Base-by-base conservation (phyloP, 2,797 vertebrate species). In the Epinephelus awoara region DNA sequence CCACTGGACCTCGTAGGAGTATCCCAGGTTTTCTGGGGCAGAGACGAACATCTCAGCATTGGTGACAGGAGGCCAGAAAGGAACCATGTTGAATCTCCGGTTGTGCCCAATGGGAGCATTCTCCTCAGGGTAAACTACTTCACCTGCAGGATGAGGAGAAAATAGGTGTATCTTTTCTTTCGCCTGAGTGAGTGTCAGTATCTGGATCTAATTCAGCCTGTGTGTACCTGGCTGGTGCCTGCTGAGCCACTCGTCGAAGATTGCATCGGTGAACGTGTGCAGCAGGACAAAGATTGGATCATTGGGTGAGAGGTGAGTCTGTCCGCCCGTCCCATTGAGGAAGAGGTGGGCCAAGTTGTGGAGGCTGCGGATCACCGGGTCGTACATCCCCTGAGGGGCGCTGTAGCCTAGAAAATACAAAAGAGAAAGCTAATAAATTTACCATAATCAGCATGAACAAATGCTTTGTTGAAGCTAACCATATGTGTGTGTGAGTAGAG, bases 341-440 rank as follows among this genome's bases (percentile, higher is more conserved):
- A 98, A 99, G 25, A 99, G 95, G 91, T 99, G 98, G 87, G 98
- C 98, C 91, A 99, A 85, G 83, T 99, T 99, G 92, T 99, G 98
- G 86, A 99, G 97, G 80, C 97, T 99, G 82, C 97, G 95, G 67
- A 99, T 94, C 62, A 96, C 94, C 0, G 98, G 97, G 86, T 99
- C 96, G 0, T 99, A 99, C 69, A 75, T 95, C 72, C 98, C 98
- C 65, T 95, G 95, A 61, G 98, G 97, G 76, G 97, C 96, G 38
- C 96, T 99, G 92, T 99, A 99, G 69, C 98, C 98, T 99, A 42
- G 67, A 78, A 82, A 74, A 77, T 11, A 44, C 2, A 42, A 42
- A 42, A 42, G 1, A 40, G 21, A 77, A 67, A 75, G 61, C 4
- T 34, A 51, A 52, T 50, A 52, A 12, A 68, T 79, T 82, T 72